A percentile compares a stretch with the other conserved stretches of the same genome.
Conservation (phyloP, 2,888 invertebrate genomes). For the Xanthorhoe spadicearia region DNA sequence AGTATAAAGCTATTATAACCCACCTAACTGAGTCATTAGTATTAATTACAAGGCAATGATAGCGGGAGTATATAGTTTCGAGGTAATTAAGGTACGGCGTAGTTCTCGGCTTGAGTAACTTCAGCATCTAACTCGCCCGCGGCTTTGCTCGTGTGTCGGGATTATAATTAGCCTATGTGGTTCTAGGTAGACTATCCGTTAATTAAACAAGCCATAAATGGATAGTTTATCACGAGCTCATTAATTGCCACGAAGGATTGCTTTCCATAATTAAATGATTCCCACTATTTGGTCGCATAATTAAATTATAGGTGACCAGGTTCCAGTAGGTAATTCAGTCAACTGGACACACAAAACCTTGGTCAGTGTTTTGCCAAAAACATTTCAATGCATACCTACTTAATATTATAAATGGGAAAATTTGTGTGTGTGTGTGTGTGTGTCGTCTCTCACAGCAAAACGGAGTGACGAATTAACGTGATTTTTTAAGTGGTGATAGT, state of each 20-base stretch:
- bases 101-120: neutral
- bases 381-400: too few relatives aligned
- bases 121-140: neutral
- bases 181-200: neutral
- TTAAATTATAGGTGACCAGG: constrained; percentile 12
- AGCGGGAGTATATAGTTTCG: neutral
- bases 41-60: neutral
- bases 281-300: constrained; percentile 16
- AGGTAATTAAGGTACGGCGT: neutral
- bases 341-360: neutral
- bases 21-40: neutral
- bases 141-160: too few relatives aligned
- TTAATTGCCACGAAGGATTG: constrained; percentile 25
- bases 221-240: constrained; percentile 20
- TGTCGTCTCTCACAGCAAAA: too few relatives aligned
- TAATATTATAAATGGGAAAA: too few relatives aligned
- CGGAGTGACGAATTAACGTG: too few relatives aligned
- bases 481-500: too few relatives aligned
- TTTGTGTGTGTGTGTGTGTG: too few relatives aligned
- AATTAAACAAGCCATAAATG: constrained; percentile 19
- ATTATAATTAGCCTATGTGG: neutral
- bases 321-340: neutral
- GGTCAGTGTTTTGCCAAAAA: too few relatives aligned
- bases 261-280: constrained; percentile 32
- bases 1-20: neutral